A percentile compares a stretch with the other conserved stretches of the same genome.
Evolutionary conservation across 2,113 vertebrate species (phyloP).

Genomic region (Tiliqua scincoides): DNA sequence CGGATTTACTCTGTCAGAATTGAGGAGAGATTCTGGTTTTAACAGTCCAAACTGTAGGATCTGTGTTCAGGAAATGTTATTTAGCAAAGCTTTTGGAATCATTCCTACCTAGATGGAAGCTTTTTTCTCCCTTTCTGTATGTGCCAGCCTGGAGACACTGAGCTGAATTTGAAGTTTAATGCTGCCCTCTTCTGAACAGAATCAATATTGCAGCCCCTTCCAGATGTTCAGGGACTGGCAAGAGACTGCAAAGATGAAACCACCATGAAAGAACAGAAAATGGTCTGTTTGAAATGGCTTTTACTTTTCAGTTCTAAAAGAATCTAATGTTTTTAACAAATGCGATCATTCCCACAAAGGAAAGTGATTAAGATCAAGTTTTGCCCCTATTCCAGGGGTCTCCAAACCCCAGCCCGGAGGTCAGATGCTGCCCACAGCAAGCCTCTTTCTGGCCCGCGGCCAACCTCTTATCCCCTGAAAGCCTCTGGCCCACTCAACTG

Average conservation of each 20-base stretch:
- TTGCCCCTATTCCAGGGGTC: no score
- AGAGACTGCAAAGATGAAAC: neutral
- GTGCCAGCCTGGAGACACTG: neutral
- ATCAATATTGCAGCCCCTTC: conserved; percentile 29
- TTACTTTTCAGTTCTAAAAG: neutral
- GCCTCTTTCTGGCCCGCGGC: no score
- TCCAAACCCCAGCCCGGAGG: no score
- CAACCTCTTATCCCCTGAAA: no score
- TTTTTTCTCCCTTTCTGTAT: neutral
- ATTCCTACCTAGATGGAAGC: conserved; percentile 10
- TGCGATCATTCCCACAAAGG: neutral
- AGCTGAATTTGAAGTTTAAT: conserved; percentile 70
- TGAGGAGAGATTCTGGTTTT: conserved; percentile 44
- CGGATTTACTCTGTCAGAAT: conserved; percentile 50
- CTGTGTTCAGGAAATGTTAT: conserved; percentile 57
- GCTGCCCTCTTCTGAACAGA: conserved; percentile 79
- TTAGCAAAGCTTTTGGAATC: conserved; percentile 38
- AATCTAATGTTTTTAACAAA: neutral
- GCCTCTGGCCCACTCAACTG: no score
- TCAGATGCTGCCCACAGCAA: no score
- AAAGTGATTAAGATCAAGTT: neutral
- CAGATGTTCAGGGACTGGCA: neutral
- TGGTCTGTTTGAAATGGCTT: neutral
- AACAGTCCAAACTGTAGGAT: conserved; percentile 45
- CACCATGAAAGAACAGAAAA: neutral